Percentiles rank a stretch among this genome's conserved stretches.
Evolutionary conservation across 2,113 vertebrate species (phyloP).

Genomic region (Verasper variegatus): DNA sequence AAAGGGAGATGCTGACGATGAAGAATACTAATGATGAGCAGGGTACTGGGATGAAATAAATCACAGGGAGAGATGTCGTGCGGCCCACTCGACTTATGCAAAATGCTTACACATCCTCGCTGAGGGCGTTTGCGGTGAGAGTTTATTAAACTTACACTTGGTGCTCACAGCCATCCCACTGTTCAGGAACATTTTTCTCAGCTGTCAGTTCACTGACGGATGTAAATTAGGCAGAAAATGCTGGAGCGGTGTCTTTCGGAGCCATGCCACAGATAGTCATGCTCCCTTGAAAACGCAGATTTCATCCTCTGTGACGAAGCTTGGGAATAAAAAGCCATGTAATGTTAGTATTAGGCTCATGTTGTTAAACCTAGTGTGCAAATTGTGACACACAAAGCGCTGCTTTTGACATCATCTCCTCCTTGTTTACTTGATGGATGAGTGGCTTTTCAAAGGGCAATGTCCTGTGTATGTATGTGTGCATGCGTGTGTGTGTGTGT

Average conservation of each 20-base stretch:
- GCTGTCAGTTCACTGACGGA: conserved; percentile 60
- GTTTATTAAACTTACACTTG: conserved; percentile 69
- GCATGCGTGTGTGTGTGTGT: background rate
- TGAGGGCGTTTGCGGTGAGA: conserved; percentile 46
- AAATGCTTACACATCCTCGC: conserved; percentile 42
- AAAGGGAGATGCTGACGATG: conserved; percentile 29
- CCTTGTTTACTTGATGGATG: conserved; percentile 20
- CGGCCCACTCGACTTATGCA: conserved; percentile 53
- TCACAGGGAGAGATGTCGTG: conserved; percentile 46
- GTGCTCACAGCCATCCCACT: conserved; percentile 44
- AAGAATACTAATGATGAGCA: conserved; percentile 57
- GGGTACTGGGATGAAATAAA: conserved; percentile 62
- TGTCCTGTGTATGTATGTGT: conserved; percentile 7
- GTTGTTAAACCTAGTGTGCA: conserved; percentile 5
- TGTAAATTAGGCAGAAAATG: conserved; percentile 63
- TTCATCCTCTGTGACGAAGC: background rate
- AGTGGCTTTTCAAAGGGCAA: conserved; percentile 11
- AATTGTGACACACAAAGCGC: conserved; percentile 7
- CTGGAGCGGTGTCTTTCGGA: conserved; percentile 12
- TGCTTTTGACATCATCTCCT: background rate
- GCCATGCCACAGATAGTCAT: background rate
- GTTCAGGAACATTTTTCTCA: conserved; percentile 57
- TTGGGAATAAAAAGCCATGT: background rate
- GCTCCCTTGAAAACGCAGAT: conserved; percentile 16
- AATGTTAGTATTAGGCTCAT: conserved; percentile 15